A percentile compares a stretch with the other conserved stretches of the same genome.
Evolutionary conservation across 1,140 invertebrate genomes (phyloP).

Genomic region (Zaprionus kolodkinae): DNA sequence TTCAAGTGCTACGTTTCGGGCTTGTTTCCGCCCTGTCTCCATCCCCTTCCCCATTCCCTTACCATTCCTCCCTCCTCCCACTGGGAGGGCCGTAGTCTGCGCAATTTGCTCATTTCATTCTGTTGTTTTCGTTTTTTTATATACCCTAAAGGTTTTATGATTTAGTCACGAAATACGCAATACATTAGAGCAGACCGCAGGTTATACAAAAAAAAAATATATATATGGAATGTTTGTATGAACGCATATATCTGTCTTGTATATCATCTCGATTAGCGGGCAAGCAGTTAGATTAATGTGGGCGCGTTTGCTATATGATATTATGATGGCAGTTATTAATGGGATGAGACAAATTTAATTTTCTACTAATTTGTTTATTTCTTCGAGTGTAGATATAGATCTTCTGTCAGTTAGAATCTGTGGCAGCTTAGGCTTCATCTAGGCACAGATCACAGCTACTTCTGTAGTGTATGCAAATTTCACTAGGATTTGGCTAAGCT

Average conservation of each 20-base stretch:
- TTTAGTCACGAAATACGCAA: slow-evolving; percentile 8
- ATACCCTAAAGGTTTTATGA: slow-evolving; percentile 9
- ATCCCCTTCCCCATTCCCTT: not conserved
- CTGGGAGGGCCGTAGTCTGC: not conserved
- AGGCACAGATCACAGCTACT: no score
- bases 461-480: not conserved
- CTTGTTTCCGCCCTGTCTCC: not conserved
- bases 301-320: not conserved
- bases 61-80: no score
- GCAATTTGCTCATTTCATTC: not conserved
- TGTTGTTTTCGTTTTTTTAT: slow-evolving; percentile 2
- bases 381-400: no score
- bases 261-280: not conserved
- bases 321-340: not conserved
- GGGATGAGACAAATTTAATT: not conserved
- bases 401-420: no score
- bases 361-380: no score
- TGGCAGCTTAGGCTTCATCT: no score
- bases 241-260: not conserved
- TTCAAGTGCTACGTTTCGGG: not conserved
- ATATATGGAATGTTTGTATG: not conserved
- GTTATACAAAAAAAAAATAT: not conserved
- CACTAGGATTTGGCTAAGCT: not conserved
- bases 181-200: not conserved
- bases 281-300: not conserved